Base-by-base conservation (phyloP, 2,113 vertebrate species). In the Sorex fumeus region DNA sequence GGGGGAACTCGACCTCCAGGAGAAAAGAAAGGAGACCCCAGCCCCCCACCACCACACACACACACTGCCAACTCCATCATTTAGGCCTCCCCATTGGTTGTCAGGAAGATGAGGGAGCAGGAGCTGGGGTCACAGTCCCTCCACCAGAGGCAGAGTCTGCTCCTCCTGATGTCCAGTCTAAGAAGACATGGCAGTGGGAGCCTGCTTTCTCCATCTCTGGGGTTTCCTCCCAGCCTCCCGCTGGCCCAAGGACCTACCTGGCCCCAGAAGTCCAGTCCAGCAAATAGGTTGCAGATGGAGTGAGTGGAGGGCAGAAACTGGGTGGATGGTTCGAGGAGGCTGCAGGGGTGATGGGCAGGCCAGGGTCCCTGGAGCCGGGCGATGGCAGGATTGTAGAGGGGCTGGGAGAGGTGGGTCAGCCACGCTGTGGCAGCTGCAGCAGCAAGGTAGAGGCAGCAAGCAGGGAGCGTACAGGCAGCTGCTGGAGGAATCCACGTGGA, bases 51-150 rank as follows among this genome's bases (percentile, higher is more conserved):
- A 21, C n/a, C 34, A 72, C 0, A 10, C n/a, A 93, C 70, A 72
- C 0, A 12, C 32, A 93, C 94, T 89, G 84, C 90, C 15, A 45
- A 0, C 1, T 0, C 40, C 0, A 75, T 88, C 75, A 40, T 94
- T 11, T 57, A 92, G 97, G 93, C 93, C 94, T 84, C 50, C 0
- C 0, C 1, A 16, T 1, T 4, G 62, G 97, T 98, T 97, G 91
- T 97, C 97, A 96, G 97, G 95, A 97, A 94, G 95, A 98, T 43
- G 45, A 53, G 94, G 90, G 50, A 91, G 67, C 0, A 0, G 76
- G 18, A 80, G 91, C 94, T 93, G 69, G 15, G 93, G 90, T 79
- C 86, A 60, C 2, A 77, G 89, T 1, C 96, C 96, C 78, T 36
- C 94, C 93, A 78, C 94, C 90, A 94, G 70, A 67, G 57, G 81